Evolutionary conservation across 2,113 vertebrate genomes (phyloP).

Genomic region (Bagarius yarrelli): DNA sequence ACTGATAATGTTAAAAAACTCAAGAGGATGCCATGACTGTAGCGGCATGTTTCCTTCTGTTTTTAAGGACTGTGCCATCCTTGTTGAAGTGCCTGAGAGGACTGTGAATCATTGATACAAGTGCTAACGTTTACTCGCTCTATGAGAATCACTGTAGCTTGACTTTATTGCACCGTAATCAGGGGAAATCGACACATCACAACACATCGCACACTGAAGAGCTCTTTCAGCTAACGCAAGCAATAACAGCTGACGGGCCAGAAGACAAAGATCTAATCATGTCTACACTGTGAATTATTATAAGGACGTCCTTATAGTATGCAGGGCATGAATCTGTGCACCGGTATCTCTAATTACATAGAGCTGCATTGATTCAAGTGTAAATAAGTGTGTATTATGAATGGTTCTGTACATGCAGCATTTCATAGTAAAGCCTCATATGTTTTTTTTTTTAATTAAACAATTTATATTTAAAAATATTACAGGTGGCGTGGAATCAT

Average conservation of each 20-base stretch:
- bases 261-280: background rate
- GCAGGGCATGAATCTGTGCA: background rate
- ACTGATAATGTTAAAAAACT: background rate
- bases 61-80: background rate
- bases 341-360: background rate
- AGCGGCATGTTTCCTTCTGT: background rate
- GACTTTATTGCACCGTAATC: constrained; percentile 20
- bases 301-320: background rate
- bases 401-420: background rate
- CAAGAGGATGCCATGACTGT: background rate
- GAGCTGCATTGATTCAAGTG: background rate
- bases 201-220: constrained; percentile 6
- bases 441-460: background rate
- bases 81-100: constrained; percentile 42
- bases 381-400: background rate
- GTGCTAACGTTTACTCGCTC: constrained; percentile 7
- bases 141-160: constrained; percentile 26
- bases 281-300: constrained; percentile 37
- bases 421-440: background rate
- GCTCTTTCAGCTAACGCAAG: constrained; percentile 25
- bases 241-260: constrained; percentile 24
- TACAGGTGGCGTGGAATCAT: background rate
- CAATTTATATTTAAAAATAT: background rate
- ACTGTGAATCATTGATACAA: constrained; percentile 17
- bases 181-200: background rate